These are phyloP conservation scores for Loripinus fragilis DNA, from an alignment of 2,888 invertebrate species.

Conservation along the genomic window DNA sequence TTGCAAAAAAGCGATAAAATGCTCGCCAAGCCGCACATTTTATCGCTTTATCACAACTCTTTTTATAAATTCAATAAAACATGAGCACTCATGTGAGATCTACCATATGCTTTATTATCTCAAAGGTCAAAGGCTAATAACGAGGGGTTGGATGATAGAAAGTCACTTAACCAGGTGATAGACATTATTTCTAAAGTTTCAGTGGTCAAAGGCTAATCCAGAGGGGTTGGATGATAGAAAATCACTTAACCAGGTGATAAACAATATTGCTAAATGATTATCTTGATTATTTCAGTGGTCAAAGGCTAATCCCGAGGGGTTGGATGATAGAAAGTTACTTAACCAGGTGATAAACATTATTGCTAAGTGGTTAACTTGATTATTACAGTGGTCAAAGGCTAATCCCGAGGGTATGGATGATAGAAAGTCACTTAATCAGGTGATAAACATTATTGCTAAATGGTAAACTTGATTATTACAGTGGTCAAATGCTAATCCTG, in stretches of 20 bases:
- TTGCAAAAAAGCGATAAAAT: no score
- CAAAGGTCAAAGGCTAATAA: conserved; percentile 62
- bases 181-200: conserved; percentile 43
- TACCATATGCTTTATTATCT: no score
- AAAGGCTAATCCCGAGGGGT: conserved; percentile 56
- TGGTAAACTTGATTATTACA: no score
- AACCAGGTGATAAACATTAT: conserved; percentile 47
- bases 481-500: no score
- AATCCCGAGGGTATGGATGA: conserved; percentile 54
- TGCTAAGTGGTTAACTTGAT: background rate
- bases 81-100: no score
- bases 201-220: conserved; percentile 62
- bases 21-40: no score
- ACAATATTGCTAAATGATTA: conserved; percentile 21
- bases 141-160: conserved; percentile 51
- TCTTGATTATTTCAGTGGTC: conserved; percentile 53
- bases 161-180: conserved; percentile 44
- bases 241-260: conserved; percentile 46
- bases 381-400: conserved; percentile 57
- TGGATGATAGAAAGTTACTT: conserved; percentile 41
- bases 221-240: conserved; percentile 51
- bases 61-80: no score
- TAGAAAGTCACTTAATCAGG: conserved; percentile 41
- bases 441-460: conserved; percentile 56
- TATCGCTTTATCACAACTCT: no score